Evolutionary conservation across 2,888 invertebrate species (phyloP).

Genomic region (Cantharis rufa): DNA sequence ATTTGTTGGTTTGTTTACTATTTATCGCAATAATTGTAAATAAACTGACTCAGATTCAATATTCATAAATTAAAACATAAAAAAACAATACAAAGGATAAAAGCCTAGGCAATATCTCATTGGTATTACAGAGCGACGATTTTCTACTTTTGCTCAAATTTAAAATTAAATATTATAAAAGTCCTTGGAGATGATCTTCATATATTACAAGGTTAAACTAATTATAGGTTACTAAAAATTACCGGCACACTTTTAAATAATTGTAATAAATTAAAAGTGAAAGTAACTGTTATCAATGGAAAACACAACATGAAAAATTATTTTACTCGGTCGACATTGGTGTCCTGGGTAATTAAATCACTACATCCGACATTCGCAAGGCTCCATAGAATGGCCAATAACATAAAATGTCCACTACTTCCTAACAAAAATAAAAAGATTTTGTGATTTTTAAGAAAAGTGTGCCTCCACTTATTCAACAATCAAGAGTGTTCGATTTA

Average conservation of each 20-base stretch:
- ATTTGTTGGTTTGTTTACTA: neutral
- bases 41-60: neutral
- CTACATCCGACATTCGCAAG: neutral
- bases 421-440: neutral
- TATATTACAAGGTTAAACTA: neutral
- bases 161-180: neutral
- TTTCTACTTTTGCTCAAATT: neutral
- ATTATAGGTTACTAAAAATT: neutral
- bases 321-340: neutral
- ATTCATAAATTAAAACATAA: neutral
- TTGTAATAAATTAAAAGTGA: neutral
- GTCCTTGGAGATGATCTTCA: neutral
- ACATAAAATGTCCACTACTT: neutral
- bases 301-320: neutral
- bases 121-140: neutral
- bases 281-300: neutral
- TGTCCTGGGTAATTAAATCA: neutral
- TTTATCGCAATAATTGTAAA: neutral
- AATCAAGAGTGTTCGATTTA: neutral
- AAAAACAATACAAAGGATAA: too few species aligned
- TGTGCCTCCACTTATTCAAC: neutral
- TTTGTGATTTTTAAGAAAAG: neutral
- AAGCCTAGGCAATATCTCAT: too few species aligned
- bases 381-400: neutral
- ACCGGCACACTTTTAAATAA: neutral